A percentile compares a stretch with the other conserved stretches of the same genome.
These are phyloP conservation scores for Metallyticus violacea DNA, from an alignment of 2,888 invertebrate genomes.

Conservation along the genomic window DNA sequence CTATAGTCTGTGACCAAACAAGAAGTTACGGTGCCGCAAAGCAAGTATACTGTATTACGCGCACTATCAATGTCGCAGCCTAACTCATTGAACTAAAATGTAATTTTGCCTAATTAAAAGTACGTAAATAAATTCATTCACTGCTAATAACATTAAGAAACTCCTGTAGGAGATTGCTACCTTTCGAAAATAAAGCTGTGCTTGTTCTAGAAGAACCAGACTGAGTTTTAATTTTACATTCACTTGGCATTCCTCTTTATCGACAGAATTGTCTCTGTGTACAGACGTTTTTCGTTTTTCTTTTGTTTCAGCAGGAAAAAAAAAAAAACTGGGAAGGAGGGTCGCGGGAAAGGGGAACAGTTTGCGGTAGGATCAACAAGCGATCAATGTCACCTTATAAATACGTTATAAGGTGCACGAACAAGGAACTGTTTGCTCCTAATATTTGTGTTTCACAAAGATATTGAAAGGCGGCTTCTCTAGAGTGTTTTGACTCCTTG, in stretches of 20 bases:
- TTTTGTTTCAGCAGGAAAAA: neutral
- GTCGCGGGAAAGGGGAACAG: neutral
- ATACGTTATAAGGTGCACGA: neutral
- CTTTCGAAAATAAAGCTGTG: no score
- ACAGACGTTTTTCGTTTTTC: neutral
- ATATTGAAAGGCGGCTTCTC: neutral
- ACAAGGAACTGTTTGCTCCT: neutral
- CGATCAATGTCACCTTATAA: neutral
- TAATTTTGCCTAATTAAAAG: no score
- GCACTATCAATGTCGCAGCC: no score
- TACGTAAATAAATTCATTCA: no score
- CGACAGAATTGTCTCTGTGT: neutral
- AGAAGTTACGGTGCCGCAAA: no score
- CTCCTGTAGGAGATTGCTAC: no score
- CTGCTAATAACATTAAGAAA: no score
- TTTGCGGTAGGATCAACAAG: neutral
- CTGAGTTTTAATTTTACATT: neutral
- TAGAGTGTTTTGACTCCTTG: neutral
- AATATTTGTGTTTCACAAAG: neutral
- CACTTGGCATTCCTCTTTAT: neutral
- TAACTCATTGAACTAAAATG: no score
- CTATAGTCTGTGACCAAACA: no score
- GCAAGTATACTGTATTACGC: no score
- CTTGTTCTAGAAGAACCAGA: neutral
- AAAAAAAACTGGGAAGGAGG: neutral